Evolutionary conservation across 1,140 invertebrate genomes (phyloP), one percentile per base, ranked within the genome.

Genomic region (Zaprionus camerounensis): DNA sequence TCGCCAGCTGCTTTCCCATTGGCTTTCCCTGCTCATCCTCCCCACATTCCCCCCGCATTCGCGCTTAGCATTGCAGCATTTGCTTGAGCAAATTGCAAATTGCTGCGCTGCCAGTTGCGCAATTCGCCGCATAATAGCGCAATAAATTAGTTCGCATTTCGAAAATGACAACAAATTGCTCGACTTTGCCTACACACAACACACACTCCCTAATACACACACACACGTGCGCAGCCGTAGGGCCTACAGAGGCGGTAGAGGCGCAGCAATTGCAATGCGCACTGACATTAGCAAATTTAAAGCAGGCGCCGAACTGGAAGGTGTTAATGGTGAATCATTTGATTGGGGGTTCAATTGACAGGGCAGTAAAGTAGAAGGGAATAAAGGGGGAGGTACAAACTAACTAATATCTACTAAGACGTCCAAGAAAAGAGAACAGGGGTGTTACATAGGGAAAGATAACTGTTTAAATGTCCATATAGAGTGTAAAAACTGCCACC

Each of bases 61-160:
- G 31, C 51, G 28, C 51, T 20, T 34, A 20, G 49, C 44, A 36
- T 64, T 44, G 56, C 73, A 55, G 56, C 73, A 55, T 72, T 72
- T 62, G 46, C 20, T 72, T 31, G 20, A 67, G 71, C 53, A 71
- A 76, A 67, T 81, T 62, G 81, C 79, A 90, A 90, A 85, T 90
- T 90, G 80, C 70, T 85, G 81, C 76, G 85, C 85, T 88, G 79
- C 59, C 46, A 81, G 76, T 90, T 85, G 90, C 85, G 86, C 76
- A 91, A 91, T 81, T 88, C 63, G 38, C 38, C 68, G 78, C 72
- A 82, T 90, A 90, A 90, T 90, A 75, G 81, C 66, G 81, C 85
- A 73, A 90, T 90, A 90, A 90, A 90, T 90, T 91, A 90, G 85
- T 81, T 82, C 78, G 85, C 85, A 90, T 90, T 90, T 90, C 85